phyloP scores from a whole-genome alignment of 2,113 vertebrate species.

The Gasterosteus aculeatus region DNA sequence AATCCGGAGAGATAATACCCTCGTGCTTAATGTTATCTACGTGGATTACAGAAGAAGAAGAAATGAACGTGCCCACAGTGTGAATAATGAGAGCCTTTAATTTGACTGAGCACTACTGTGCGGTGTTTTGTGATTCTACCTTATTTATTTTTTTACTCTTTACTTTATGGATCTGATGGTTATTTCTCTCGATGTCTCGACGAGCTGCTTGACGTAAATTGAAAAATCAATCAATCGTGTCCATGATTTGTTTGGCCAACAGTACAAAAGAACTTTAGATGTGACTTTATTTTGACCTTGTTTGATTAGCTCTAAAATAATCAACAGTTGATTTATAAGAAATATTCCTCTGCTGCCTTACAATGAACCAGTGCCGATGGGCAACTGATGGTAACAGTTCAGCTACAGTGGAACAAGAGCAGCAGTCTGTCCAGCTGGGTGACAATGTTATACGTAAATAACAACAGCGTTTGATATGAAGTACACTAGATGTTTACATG shows the following conservation, averaged over 20 bases:
- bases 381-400: neutral
- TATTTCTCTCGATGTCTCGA: neutral
- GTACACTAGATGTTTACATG: neutral
- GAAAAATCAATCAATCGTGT: neutral
- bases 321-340: neutral
- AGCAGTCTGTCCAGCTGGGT: neutral
- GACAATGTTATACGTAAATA: neutral
- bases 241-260: constrained; percentile 1
- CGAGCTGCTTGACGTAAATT: too few relatives aligned
- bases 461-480: neutral
- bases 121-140: constrained; percentile 10
- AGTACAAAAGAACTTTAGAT: neutral
- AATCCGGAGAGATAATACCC: constrained; percentile 47
- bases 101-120: constrained; percentile 40
- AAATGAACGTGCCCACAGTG: constrained; percentile 37
- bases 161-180: neutral
- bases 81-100: constrained; percentile 42
- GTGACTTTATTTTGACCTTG: neutral
- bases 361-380: neutral
- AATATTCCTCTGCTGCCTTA: neutral
- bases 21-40: constrained; percentile 51
- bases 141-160: neutral
- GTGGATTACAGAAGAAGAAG: constrained; percentile 56
- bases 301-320: neutral
- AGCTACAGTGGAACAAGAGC: neutral